These are phyloP conservation scores for Allophyes oxyacanthae DNA, from an alignment of 2,888 invertebrate species.

Conservation along the genomic window DNA sequence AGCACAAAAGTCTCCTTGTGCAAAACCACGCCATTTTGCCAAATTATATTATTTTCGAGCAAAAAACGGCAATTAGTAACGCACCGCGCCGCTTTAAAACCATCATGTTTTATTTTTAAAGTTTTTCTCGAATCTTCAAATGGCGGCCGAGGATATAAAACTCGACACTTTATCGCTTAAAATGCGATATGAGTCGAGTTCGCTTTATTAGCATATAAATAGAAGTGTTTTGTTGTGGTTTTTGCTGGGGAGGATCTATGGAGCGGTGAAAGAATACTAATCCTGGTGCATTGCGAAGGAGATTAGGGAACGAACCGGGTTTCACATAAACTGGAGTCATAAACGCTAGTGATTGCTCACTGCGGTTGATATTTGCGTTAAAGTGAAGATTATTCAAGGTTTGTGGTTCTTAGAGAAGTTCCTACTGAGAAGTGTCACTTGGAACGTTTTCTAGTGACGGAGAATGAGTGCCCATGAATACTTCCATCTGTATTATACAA, in stretches of 20 bases:
- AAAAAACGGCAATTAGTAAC: conserved; percentile 71
- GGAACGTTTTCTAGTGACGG: no score
- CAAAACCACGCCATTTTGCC: conserved; percentile 63
- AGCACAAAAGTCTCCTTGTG: conserved; percentile 62
- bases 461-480: no score
- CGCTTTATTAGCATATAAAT: conserved; percentile 54
- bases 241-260: conserved; percentile 30
- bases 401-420: conserved; percentile 8
- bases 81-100: conserved; percentile 55
- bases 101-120: conserved; percentile 45
- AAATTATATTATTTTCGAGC: conserved; percentile 65
- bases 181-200: conserved; percentile 48
- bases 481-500: no score
- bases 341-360: conserved; percentile 33
- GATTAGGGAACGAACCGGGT: conserved; percentile 30
- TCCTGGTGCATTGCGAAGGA: conserved; percentile 34
- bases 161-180: conserved; percentile 39
- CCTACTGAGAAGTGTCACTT: no score
- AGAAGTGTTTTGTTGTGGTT: conserved; percentile 48
- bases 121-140: conserved; percentile 50
- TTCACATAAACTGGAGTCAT: conserved; percentile 26
- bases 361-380: conserved; percentile 33
- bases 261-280: conserved; percentile 47
- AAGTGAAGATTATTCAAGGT: conserved; percentile 32
- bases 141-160: conserved; percentile 47